Evolutionary conservation across 2,888 invertebrate species (phyloP), one percentile per base, ranked within the genome.

Genomic region (Epirrhoe tristata): DNA sequence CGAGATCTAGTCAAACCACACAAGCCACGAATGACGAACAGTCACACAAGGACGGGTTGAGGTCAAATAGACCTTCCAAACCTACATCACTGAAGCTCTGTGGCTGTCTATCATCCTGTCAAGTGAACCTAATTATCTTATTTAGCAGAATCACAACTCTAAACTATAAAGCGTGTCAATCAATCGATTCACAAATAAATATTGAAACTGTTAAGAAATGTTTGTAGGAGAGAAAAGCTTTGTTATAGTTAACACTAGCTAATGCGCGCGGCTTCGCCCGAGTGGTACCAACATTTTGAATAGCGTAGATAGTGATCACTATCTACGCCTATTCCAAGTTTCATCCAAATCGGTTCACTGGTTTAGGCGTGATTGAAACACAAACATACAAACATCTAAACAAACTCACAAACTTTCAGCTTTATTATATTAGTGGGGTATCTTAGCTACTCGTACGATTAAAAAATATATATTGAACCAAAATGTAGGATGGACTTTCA

Each of bases 41-140:
- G 48, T 48, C 43, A 63, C 12, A 58, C 31, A 31, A 64, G 50
- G 60, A 65, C 63, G 57, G 56, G 60, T 51, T 55, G 55, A 48
- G 62, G 68, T 69, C 55, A 66, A 62, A 14, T 3, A 64, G 39
- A 66, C 54, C 51, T 54, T n/a, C 59, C 14, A 53, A 61, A 72
- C 69, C 70, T 65, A 69, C 58, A 66, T 70, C 69, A 69, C 43
- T 58, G 56, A 58, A 52, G 55, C 62, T 67, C 46, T 70, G 61
- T 48, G 62, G 48, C 58, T 70, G 72, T 63, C 68, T 53, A 52
- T 72, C 72, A 73, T 54, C 7, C 61, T 66, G 70, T 67, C 69
- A 63, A 24, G 55, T 7, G 51, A 61, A 59, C 60, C 54, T 65
- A 62, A 69, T 54, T 50, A 48, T 48, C 8, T 63, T 60, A 52